Evolutionary conservation across 2,113 vertebrate species (phyloP).

Genomic region (Albula glossodonta): DNA sequence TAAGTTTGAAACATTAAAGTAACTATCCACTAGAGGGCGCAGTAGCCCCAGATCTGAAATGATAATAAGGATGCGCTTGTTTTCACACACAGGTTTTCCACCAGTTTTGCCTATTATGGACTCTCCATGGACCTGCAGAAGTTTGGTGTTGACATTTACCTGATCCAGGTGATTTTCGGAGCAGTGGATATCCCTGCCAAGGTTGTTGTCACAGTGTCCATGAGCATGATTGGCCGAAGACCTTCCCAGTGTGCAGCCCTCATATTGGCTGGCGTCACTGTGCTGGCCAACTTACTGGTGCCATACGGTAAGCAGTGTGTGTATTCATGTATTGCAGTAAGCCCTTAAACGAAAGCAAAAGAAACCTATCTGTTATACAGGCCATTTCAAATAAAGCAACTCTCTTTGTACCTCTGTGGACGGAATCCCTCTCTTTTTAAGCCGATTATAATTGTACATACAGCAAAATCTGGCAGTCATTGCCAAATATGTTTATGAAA

Average conservation of each 20-base stretch:
- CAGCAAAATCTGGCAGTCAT: too few species aligned
- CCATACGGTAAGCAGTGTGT: conserved; percentile 66
- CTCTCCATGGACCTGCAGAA: conserved; percentile 77
- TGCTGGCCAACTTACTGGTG: conserved; percentile 72
- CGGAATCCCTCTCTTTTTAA: too few species aligned
- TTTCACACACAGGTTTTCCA: conserved; percentile 63
- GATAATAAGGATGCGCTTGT: neutral
- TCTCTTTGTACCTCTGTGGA: neutral
- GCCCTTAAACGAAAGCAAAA: neutral
- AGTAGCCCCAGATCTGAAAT: neutral
- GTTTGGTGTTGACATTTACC: conserved; percentile 74
- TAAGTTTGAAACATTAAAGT: neutral
- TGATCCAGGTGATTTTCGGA: conserved; percentile 78
- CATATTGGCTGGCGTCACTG: conserved; percentile 64
- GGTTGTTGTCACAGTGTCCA: conserved; percentile 58
- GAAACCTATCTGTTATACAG: neutral
- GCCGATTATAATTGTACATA: too few species aligned
- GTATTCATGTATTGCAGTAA: neutral
- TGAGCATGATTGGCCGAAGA: conserved; percentile 66
- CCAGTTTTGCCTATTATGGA: conserved; percentile 76
- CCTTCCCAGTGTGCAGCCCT: conserved; percentile 60
- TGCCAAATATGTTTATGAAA: too few species aligned
- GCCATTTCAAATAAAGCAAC: neutral
- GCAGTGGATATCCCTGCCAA: conserved; percentile 76
- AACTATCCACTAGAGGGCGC: neutral